Evolutionary conservation across 2,113 vertebrate genomes (phyloP), one percentile per base, ranked within the genome.

Genomic region (Prietella phreatophila): DNA sequence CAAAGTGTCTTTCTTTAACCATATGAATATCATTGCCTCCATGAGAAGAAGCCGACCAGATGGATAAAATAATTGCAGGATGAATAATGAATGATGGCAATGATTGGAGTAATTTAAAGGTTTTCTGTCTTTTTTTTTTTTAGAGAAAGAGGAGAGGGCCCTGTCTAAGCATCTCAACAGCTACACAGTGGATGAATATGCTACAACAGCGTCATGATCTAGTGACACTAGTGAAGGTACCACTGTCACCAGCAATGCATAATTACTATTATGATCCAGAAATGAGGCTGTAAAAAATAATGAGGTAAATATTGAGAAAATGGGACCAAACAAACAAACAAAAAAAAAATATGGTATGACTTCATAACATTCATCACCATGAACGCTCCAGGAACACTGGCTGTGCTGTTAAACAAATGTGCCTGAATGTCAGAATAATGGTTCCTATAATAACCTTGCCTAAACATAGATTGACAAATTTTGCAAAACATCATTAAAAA

Each of bases 51-150:
- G 86, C 65, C 67, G 63, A 82, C 39, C 86, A 87, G 86, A 87
- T 87, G 86, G 86, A 87, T 60, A 75, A 87, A 87, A 87, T 87
- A 87, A 83, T 83, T 83, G 82, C 55, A 19, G n/a, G n/a, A 76
- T 83, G 53, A 87, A 87, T 87, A 87, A 87, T 87, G 36, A 76
- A 87, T 73, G 85, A 86, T 9, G 25, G 36, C 15, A 33, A 55
- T 81, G 65, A 87, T 56, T 87, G 79, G 56, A 75, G 1, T 61
- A 47, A 71, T 56, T 86, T 69, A 56, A 69, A 82, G 65, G 50
- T 82, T 82, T 55, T 19, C 33, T 80, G 30, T 22, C 61, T 39
- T 50, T 73, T 78, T 76, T 27, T 25, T 78, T 50, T 55, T 55
- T 6, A 47, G 42, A 47, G 39, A 42, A 4, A 42, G 1, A 8